A percentile compares a stretch with the other conserved stretches of the same genome.
phyloP scores from a whole-genome alignment of 2,888 invertebrate genomes.

The Eucera pruinosa region DNA sequence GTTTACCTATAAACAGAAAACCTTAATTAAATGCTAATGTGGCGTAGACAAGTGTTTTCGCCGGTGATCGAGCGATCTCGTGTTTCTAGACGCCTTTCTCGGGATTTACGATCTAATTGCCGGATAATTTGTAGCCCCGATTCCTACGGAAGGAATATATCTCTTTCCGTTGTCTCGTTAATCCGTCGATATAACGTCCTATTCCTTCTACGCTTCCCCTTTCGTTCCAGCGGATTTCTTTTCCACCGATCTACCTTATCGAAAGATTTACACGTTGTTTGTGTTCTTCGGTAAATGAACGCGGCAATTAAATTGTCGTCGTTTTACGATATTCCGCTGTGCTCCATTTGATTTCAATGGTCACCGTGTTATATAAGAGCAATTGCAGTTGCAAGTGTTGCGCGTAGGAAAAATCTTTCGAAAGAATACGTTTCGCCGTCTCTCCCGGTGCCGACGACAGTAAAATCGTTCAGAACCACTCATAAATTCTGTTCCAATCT shows the following conservation, averaged over 20 bases:
- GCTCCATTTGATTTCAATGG: constrained; percentile 13
- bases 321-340: background rate
- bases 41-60: constrained; percentile 28
- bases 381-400: background rate
- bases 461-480: constrained; percentile 9
- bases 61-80: constrained; percentile 41
- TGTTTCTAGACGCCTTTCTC: constrained; percentile 31
- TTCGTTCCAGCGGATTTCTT: too few species aligned
- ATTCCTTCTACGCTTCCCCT: background rate
- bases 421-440: background rate
- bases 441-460: background rate
- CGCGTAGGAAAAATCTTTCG: constrained; percentile 7
- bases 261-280: constrained; percentile 10
- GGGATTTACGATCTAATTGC: constrained; percentile 50
- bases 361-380: constrained; percentile 15
- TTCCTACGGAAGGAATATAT: constrained; percentile 29
- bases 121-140: constrained; percentile 38
- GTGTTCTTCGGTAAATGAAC: background rate
- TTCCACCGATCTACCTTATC: too few species aligned
- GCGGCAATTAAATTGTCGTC: constrained; percentile 10
- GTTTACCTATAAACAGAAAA: constrained; percentile 31
- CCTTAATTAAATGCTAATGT: constrained; percentile 54
- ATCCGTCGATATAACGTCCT: background rate
- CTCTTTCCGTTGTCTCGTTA: constrained; percentile 28
- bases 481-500: constrained; percentile 34